Evolutionary conservation across 1,140 invertebrate genomes (phyloP).

Genomic region (Bactericera cockerelli): DNA sequence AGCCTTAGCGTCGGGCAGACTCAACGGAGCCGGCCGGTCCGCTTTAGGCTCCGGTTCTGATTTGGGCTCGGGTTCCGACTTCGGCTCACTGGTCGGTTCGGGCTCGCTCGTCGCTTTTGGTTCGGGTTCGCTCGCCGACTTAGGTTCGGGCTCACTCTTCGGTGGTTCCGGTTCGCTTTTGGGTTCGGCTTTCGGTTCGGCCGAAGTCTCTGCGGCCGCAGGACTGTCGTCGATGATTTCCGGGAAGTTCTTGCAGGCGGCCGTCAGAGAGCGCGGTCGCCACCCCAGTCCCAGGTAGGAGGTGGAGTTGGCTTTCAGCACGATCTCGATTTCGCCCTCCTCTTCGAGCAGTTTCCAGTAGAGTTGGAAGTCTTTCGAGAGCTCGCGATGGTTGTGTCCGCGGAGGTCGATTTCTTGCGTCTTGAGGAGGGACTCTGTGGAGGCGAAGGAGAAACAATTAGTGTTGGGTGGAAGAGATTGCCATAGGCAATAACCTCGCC

Average conservation of each 20-base stretch:
- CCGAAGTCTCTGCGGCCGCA: constrained; percentile 30
- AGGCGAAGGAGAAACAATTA: no score
- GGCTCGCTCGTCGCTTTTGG: no score
- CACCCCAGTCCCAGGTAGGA: constrained; percentile 76
- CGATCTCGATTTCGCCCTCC: constrained; percentile 64
- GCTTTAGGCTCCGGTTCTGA: constrained; percentile 26
- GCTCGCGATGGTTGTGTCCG: constrained; percentile 47
- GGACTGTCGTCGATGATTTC: constrained; percentile 27
- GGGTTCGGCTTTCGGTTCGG: constrained; percentile 29
- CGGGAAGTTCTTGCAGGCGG: constrained; percentile 60
- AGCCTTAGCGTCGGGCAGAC: constrained; percentile 28
- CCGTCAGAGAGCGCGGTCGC: constrained; percentile 52
- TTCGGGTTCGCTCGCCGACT: constrained; percentile 33
- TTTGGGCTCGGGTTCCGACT: no score
- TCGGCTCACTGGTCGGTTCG: no score
- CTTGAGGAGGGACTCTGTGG: constrained; percentile 46
- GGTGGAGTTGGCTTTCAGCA: constrained; percentile 64
- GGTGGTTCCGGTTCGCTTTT: constrained; percentile 30
- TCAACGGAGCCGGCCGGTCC: no score
- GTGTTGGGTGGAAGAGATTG: no score
- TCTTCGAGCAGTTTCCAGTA: constrained; percentile 72
- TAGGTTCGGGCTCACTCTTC: constrained; percentile 27
- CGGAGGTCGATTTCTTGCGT: constrained; percentile 44
- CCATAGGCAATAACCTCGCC: no score
- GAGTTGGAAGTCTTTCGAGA: constrained; percentile 54